Percentiles rank a stretch among this genome's conserved stretches.
These are phyloP conservation scores for Eretmochelys imbricata DNA, from an alignment of 2,113 vertebrate genomes.

Conservation along the genomic window DNA sequence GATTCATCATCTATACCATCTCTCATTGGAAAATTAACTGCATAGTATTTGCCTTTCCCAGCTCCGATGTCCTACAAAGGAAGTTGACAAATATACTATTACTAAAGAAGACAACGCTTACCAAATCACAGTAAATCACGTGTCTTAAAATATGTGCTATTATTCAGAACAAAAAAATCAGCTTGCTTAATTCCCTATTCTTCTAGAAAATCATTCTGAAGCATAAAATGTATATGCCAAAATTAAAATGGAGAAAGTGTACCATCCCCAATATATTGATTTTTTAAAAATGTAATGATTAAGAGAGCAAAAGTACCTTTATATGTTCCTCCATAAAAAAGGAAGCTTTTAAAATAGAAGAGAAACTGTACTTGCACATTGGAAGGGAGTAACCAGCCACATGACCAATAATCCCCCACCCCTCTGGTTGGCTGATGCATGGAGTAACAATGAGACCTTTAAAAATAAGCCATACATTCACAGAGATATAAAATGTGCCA, in stretches of 20 bases:
- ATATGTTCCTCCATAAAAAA: not conserved
- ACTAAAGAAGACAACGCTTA: not conserved
- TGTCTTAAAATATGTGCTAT: not conserved
- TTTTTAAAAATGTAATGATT: not conserved
- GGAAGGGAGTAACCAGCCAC: not conserved
- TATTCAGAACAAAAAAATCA: not conserved
- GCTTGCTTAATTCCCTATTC: not conserved
- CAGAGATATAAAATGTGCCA: not conserved
- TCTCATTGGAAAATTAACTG: slow-evolving; percentile 88
- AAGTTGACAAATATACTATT: slow-evolving; percentile 11
- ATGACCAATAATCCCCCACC: not conserved
- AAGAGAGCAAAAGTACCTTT: not conserved
- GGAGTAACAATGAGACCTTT: not conserved
- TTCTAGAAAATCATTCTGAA: not conserved
- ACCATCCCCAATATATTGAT: not conserved
- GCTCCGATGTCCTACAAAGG: slow-evolving; percentile 89
- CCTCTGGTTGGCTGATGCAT: not conserved
- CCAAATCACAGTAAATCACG: not conserved
- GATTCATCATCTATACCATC: slow-evolving; percentile 90
- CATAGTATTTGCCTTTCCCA: slow-evolving; percentile 91
- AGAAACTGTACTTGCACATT: not conserved
- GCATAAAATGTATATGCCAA: not conserved
- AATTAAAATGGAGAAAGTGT: not conserved
- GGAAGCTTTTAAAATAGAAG: not conserved
- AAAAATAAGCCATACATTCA: not conserved